Conservation (phyloP, 1,140 invertebrate species). For the Heliconius himera region DNA sequence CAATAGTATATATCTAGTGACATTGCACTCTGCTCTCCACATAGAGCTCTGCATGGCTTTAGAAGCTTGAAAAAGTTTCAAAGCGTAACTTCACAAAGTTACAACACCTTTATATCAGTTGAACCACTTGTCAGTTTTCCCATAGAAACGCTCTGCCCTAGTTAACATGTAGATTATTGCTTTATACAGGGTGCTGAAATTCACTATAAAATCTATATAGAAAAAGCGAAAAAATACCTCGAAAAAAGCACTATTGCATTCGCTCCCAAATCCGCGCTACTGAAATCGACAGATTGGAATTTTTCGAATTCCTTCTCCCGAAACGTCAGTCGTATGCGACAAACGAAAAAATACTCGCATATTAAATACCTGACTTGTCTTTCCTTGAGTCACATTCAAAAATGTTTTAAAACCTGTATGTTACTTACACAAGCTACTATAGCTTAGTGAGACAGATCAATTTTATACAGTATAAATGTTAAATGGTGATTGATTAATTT, state of each 20-base stretch:
- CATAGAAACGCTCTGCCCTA: not conserved
- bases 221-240: not conserved
- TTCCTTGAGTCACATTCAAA: not conserved
- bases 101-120: not conserved
- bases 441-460: too few relatives aligned
- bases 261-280: not conserved
- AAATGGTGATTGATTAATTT: too few relatives aligned
- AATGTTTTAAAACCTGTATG: not conserved
- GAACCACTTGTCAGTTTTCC: not conserved
- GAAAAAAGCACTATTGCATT: slow-evolving; percentile 10
- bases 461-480: too few relatives aligned
- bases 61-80: not conserved
- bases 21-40: not conserved
- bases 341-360: slow-evolving; percentile 4
- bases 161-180: slow-evolving; percentile 7
- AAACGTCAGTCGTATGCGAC: slow-evolving; percentile 10
- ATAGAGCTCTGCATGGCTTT: too few relatives aligned
- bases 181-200: not conserved
- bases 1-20: not conserved
- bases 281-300: slow-evolving; percentile 22
- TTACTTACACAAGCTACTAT: not conserved
- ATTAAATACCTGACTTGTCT: slow-evolving; percentile 1
- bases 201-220: not conserved
- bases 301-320: slow-evolving; percentile 18
- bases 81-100: not conserved